These are phyloP conservation scores for Emydura subglobosa DNA, from an alignment of 2,113 vertebrate genomes.

Conservation along the genomic window DNA sequence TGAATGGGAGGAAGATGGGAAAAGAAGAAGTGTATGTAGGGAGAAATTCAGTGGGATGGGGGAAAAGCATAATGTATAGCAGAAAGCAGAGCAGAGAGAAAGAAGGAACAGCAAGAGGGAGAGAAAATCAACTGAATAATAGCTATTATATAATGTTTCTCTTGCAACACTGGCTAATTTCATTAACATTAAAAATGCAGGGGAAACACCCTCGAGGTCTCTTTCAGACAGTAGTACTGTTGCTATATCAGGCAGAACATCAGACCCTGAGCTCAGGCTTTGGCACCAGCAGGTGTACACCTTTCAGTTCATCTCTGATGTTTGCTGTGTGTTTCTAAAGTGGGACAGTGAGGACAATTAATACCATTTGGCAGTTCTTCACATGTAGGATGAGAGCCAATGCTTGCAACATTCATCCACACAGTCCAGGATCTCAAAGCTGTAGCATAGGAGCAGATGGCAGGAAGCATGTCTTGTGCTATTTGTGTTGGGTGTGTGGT, in stretches of 20 bases:
- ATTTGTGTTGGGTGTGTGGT: fast-evolving
- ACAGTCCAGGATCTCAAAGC: fast-evolving
- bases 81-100: not conserved
- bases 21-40: not conserved
- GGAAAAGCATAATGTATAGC: not conserved
- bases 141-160: not conserved
- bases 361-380: not conserved
- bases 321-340: not conserved
- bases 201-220: not conserved
- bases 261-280: not conserved
- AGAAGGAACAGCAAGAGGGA: not conserved
- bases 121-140: not conserved
- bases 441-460: fast-evolving
- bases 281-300: not conserved
- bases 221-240: not conserved
- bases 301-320: not conserved
- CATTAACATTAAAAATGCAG: no score
- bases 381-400: fast-evolving
- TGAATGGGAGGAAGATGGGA: not conserved
- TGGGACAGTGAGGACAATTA: not conserved
- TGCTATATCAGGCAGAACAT: not conserved
- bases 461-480: not conserved
- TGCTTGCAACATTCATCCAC: not conserved
- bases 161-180: not conserved
- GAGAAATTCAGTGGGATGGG: not conserved